phyloP scores from a whole-genome alignment of 2,797 vertebrate species.

The Paedocypris micromegethes region DNA sequence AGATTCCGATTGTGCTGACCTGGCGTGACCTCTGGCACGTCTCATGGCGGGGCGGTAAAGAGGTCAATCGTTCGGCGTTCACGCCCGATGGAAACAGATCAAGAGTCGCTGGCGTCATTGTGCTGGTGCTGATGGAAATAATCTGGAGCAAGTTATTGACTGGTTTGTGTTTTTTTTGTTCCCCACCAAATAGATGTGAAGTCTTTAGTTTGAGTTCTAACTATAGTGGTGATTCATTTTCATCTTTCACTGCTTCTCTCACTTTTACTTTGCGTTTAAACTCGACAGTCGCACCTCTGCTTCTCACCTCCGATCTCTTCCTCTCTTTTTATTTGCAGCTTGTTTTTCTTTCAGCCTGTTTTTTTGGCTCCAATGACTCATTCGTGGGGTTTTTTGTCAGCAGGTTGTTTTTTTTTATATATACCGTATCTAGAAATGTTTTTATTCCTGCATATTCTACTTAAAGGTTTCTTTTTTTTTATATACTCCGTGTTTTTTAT shows the following conservation, averaged over 20 bases:
- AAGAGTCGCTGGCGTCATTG: conserved; percentile 6
- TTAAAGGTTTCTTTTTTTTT: background rate
- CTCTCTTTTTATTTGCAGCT: conserved; percentile 14
- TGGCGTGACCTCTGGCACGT: conserved; percentile 22
- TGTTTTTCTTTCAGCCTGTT: background rate
- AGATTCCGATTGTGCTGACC: conserved; percentile 26
- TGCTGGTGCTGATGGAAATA: background rate
- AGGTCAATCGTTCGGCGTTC: conserved; percentile 16
- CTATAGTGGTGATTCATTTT: conserved; percentile 30
- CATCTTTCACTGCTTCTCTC: conserved; percentile 13
- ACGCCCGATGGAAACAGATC: conserved; percentile 12
- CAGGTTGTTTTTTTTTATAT: background rate
- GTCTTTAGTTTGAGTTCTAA: conserved; percentile 15
- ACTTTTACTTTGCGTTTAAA: conserved; percentile 26
- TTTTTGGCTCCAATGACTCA: conserved; percentile 2
- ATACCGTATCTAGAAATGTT: no score
- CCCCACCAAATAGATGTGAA: background rate
- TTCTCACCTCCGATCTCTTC: conserved; percentile 16
- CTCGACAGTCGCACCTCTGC: conserved; percentile 24
- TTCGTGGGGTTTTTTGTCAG: background rate
- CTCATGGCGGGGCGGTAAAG: conserved; percentile 2
- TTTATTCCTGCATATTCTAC: background rate
- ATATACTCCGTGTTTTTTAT: background rate
- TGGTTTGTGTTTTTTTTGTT: conserved; percentile 8
- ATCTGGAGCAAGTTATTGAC: background rate